Base-by-base conservation (phyloP, 1,140 invertebrate species). In the Dendrolimus punctatus region DNA sequence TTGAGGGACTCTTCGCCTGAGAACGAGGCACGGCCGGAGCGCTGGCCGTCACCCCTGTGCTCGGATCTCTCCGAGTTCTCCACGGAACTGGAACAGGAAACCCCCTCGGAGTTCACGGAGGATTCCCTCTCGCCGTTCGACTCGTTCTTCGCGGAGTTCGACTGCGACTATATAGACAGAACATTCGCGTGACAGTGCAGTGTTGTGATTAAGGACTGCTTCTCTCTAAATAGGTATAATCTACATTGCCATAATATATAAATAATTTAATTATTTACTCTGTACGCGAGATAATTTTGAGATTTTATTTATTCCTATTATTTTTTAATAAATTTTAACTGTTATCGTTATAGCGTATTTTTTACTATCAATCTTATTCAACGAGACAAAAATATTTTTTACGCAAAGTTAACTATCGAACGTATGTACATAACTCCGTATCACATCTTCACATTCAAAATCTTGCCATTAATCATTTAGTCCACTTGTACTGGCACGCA, bases 91-190 rank as follows among this genome's bases (percentile, higher is more conserved):
- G 68, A 66, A 23, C 75, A 73, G 36, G 74, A 78, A 53, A 79
- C 78, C 5, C 63, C 74, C 0, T 81, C 82, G 8, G 81, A 84
- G 56, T 83, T 80, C 66, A 78, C 85, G 6, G 86, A 88, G 61
- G 83, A 87, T 49, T 81, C 82, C 5, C 66, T 88, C 38, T 87
- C 86, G 23, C 84, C 86, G 10, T 87, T 88, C 69, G 81, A 88
- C 53, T 76, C 84, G 8, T 88, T 88, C 66, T 80, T 88, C 62
- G 76, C 82, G 39, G 87, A 88, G 53, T 88, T 87, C 62, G 81
- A 86, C 48, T 85, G 71, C 58, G 82, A 84, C 39, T 82, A 83
- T 60, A 73, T 80, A 42, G 83, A 86, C 60, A 78, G 80, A 52
- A 84, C 83, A 61, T 86, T 85, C 61, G 66, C 77, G 80, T 86